Evolutionary conservation across 2,888 invertebrate species (phyloP).

Genomic region (Cephus pulcher): DNA sequence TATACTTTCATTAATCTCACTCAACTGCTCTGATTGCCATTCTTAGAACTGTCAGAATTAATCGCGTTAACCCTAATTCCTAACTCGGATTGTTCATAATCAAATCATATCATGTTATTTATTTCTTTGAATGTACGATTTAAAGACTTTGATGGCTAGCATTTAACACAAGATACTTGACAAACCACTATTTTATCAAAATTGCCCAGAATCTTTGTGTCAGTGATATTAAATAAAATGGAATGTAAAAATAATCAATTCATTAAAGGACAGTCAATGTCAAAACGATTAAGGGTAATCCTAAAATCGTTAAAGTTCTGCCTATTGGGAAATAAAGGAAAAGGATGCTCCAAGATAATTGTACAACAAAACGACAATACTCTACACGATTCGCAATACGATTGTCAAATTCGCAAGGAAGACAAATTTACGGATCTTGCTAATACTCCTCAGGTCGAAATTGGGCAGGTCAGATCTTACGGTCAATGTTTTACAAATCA

Average conservation of each 20-base stretch:
- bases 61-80: not conserved
- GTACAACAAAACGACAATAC: no score
- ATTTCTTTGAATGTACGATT: conserved; percentile 18
- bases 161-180: not conserved
- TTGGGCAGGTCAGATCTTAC: not conserved
- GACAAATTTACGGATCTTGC: not conserved
- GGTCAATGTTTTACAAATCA: no score
- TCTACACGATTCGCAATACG: no score
- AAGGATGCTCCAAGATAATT: no score
- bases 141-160: not conserved
- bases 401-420: not conserved
- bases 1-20: not conserved
- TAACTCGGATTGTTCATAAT: not conserved
- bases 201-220: not conserved
- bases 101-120: conserved; percentile 21
- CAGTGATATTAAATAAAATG: not conserved
- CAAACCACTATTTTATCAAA: not conserved
- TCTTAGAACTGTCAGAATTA: not conserved
- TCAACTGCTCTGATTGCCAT: not conserved
- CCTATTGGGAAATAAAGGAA: no score
- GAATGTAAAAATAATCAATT: not conserved
- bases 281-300: no score
- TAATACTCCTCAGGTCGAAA: not conserved
- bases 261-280: not conserved
- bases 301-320: no score